Percentiles rank a stretch among this genome's conserved stretches.
These are phyloP conservation scores for Drosophila pullipes DNA, from an alignment of 2,888 invertebrate species.

Conservation along the genomic window DNA sequence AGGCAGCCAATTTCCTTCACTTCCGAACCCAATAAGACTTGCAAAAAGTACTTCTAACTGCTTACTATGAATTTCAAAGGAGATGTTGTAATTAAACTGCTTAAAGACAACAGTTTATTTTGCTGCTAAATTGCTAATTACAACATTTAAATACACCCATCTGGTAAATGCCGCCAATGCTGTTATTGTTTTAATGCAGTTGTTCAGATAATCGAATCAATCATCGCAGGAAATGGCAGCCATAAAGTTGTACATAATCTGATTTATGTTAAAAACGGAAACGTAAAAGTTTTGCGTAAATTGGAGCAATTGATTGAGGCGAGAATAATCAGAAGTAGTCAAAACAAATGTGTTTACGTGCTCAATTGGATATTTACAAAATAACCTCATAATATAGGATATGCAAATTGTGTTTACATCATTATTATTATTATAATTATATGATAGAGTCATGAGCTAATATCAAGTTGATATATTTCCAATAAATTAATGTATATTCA, in stretches of 20 bases:
- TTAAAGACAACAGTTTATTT: background rate
- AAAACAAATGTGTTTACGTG: background rate
- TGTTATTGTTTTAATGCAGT: background rate
- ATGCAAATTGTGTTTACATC: background rate
- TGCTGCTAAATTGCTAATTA: background rate
- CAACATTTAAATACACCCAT: background rate
- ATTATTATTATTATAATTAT: background rate
- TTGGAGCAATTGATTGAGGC: background rate
- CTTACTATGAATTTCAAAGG: background rate
- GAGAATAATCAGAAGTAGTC: background rate
- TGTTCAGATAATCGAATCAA: background rate
- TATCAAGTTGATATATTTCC: background rate
- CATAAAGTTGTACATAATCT: background rate
- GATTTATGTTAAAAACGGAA: background rate
- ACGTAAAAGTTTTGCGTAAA: background rate
- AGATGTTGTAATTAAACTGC: background rate
- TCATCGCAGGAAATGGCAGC: background rate
- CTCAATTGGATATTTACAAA: background rate
- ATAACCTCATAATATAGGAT: background rate
- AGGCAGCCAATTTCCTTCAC: background rate
- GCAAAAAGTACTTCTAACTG: background rate
- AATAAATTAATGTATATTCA: background rate
- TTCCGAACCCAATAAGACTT: background rate
- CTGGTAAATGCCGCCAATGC: background rate
- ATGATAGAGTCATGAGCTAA: rapidly evolving